Evolutionary conservation across 2,888 invertebrate genomes (phyloP).

Genomic region (Troglohyphantes excavatus): DNA sequence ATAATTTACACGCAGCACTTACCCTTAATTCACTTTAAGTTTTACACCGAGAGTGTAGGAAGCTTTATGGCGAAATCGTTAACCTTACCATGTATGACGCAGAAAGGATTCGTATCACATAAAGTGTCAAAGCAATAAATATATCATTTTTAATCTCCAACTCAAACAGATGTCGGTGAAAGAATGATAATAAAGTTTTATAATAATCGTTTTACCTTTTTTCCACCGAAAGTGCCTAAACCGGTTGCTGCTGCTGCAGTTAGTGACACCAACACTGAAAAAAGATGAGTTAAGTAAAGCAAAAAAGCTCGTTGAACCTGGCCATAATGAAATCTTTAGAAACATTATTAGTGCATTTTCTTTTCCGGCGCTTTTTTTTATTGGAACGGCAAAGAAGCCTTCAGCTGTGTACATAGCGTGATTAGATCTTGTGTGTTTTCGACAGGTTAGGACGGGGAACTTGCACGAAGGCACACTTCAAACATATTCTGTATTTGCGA

Average conservation of each 20-base stretch:
- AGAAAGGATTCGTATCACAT: slow-evolving; percentile 36
- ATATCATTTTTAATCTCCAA: slow-evolving; percentile 49
- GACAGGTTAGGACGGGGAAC: not conserved
- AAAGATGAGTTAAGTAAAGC: slow-evolving; percentile 20
- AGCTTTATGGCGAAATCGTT: not conserved
- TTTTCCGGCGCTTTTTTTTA: slow-evolving; percentile 3
- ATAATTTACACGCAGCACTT: too few relatives aligned
- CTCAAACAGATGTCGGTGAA: slow-evolving; percentile 37
- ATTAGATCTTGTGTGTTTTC: slow-evolving; percentile 41
- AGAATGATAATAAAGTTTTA: slow-evolving; percentile 51
- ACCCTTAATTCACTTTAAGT: too few relatives aligned
- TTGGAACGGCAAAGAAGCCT: not conserved
- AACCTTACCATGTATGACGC: not conserved
- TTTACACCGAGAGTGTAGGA: too few relatives aligned
- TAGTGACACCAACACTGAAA: not conserved
- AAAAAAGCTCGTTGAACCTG: slow-evolving; percentile 42
- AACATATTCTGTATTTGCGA: slow-evolving; percentile 1
- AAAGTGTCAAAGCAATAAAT: slow-evolving; percentile 55
- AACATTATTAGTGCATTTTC: slow-evolving; percentile 47
- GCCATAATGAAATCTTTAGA: slow-evolving; percentile 30
- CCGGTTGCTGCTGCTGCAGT: slow-evolving; percentile 26
- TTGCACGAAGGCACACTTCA: not conserved
- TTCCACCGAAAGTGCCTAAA: slow-evolving; percentile 10
- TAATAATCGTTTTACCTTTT: slow-evolving; percentile 2
- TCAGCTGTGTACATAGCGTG: slow-evolving; percentile 44